phyloP scores from a whole-genome alignment of 2,888 invertebrate species.

The Tholera decimalis region DNA sequence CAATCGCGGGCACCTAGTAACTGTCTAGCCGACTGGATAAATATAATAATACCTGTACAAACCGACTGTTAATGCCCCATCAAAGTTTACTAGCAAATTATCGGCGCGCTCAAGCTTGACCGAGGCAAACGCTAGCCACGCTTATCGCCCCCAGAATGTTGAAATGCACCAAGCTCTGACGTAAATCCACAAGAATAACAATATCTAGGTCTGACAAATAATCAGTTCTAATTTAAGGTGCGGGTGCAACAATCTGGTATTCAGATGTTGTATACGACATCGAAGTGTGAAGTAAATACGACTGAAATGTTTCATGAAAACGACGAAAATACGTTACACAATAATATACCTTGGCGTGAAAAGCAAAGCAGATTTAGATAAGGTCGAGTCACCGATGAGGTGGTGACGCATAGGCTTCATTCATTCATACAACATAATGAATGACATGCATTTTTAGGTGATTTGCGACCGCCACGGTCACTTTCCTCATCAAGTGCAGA shows the following conservation, averaged over 20 bases:
- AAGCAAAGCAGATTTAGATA: neutral
- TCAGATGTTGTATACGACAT: slow-evolving; percentile 34
- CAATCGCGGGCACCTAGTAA: slow-evolving; percentile 64
- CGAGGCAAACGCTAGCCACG: slow-evolving; percentile 51
- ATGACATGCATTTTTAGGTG: slow-evolving; percentile 42
- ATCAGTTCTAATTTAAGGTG: slow-evolving; percentile 57
- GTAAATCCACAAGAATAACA: slow-evolving; percentile 64
- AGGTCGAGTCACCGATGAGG: slow-evolving; percentile 7
- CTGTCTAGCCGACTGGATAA: slow-evolving; percentile 60
- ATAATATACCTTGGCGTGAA: slow-evolving; percentile 3
- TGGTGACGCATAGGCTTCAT: slow-evolving; percentile 27
- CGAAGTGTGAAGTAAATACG: slow-evolving; percentile 16
- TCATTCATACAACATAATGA: slow-evolving; percentile 44
- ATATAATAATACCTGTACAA: slow-evolving; percentile 59
- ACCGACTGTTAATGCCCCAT: slow-evolving; percentile 68
- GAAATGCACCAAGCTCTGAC: slow-evolving; percentile 59
- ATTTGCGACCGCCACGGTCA: slow-evolving; percentile 41
- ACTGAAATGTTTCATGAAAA: slow-evolving; percentile 19
- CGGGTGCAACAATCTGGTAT: slow-evolving; percentile 41
- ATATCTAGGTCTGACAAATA: slow-evolving; percentile 58
- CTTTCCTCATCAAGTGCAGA: slow-evolving; percentile 46
- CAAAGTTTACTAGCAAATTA: slow-evolving; percentile 76
- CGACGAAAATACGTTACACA: slow-evolving; percentile 8
- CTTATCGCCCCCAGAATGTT: slow-evolving; percentile 50
- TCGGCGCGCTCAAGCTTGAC: slow-evolving; percentile 72